phyloP scores from a whole-genome alignment of 2,113 vertebrate species.

The Scartelaos histophorus region DNA sequence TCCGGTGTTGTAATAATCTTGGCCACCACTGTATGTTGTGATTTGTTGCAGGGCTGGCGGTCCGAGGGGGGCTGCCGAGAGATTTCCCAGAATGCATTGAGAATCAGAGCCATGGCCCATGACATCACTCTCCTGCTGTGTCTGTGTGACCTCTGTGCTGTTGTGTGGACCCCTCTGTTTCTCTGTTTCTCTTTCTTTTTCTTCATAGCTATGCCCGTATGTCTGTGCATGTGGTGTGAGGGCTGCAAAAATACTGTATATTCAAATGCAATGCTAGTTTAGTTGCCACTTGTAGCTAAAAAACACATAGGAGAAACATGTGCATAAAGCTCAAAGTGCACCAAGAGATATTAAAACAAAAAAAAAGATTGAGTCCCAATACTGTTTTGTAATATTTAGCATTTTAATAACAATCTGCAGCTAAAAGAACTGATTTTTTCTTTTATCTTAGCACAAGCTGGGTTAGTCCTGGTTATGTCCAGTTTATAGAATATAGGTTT shows the following conservation, averaged over 20 bases:
- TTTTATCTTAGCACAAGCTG: background rate
- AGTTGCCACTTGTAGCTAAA: too few relatives aligned
- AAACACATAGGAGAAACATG: too few relatives aligned
- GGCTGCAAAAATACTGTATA: background rate
- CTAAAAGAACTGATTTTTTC: background rate
- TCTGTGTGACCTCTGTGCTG: constrained; percentile 43
- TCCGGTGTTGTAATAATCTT: background rate
- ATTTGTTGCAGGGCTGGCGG: constrained; percentile 38
- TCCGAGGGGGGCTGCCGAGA: constrained; percentile 16
- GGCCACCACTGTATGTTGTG: constrained; percentile 29
- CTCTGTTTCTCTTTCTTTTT: constrained; percentile 22
- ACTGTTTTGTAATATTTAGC: too few relatives aligned
- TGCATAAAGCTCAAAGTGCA: too few relatives aligned
- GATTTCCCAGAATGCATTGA: constrained; percentile 41
- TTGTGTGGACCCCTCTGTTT: constrained; percentile 30
- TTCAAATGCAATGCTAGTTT: background rate
- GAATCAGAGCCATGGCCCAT: constrained; percentile 41
- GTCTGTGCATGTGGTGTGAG: constrained; percentile 15
- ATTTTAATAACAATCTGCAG: background rate
- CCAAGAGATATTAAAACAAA: too few relatives aligned
- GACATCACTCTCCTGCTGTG: constrained; percentile 49
- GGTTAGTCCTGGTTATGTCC: background rate
- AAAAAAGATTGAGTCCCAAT: too few relatives aligned
- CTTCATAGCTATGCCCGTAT: constrained; percentile 6
- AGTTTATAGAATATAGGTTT: too few relatives aligned